phyloP scores from a whole-genome alignment of 2,113 vertebrate species.

The Hydrochoerus hydrochaeris region DNA sequence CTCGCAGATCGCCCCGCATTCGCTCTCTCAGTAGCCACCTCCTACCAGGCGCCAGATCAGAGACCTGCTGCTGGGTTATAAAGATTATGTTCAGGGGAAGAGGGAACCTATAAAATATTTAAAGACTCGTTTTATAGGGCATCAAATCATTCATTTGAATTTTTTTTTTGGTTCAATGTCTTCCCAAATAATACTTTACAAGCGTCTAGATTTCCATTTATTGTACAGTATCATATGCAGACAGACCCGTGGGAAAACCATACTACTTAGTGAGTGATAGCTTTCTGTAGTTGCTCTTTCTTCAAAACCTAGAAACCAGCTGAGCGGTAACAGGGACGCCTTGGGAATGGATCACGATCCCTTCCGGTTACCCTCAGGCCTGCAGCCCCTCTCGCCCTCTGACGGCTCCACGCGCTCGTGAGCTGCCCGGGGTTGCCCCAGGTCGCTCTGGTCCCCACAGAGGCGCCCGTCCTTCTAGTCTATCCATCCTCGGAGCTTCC shows the following conservation, averaged over 20 bases:
- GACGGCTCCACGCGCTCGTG: background rate
- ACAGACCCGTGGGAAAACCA: background rate
- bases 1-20: slow-evolving; percentile 18
- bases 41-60: accelerated
- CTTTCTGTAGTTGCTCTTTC: background rate
- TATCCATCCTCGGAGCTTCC: accelerated
- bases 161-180: background rate
- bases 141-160: background rate
- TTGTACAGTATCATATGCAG: background rate
- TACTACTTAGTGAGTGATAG: background rate
- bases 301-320: background rate
- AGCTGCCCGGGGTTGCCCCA: no score
- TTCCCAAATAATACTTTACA: background rate
- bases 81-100: background rate
- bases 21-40: background rate
- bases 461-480: accelerated
- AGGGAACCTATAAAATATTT: background rate
- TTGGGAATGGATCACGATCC: background rate
- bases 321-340: background rate
- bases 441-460: background rate
- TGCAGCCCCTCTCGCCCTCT: background rate
- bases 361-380: background rate
- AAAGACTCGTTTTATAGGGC: background rate
- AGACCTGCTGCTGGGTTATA: background rate
- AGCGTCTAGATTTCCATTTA: background rate